Evolutionary conservation across 1,140 invertebrate genomes (phyloP).

Genomic region (Drosophila persimilis): DNA sequence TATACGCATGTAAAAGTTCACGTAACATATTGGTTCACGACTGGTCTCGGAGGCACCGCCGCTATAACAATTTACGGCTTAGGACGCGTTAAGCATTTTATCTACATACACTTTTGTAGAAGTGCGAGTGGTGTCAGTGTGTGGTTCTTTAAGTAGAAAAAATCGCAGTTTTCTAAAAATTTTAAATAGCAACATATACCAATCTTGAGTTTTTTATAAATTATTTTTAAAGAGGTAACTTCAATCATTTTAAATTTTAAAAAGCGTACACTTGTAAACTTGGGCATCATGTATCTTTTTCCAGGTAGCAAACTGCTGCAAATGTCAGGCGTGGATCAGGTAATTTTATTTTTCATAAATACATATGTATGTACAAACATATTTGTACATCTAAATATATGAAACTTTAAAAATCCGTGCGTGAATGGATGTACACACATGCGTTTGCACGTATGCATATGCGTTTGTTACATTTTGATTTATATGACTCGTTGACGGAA

Average conservation of each 20-base stretch:
- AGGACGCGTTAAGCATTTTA: slow-evolving; percentile 38
- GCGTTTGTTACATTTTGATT: slow-evolving; percentile 9
- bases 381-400: slow-evolving; percentile 46
- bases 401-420: slow-evolving; percentile 11
- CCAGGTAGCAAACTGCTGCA: slow-evolving; percentile 72
- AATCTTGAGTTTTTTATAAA: slow-evolving; percentile 73
- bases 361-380: slow-evolving; percentile 31
- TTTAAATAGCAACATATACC: slow-evolving; percentile 62
- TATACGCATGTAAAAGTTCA: too few relatives aligned
- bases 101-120: slow-evolving; percentile 50
- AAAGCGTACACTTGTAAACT: slow-evolving; percentile 6
- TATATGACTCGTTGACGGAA: too few relatives aligned
- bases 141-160: slow-evolving; percentile 74
- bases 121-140: slow-evolving; percentile 45
- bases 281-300: slow-evolving; percentile 35
- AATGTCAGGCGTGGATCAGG: slow-evolving; percentile 81
- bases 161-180: slow-evolving; percentile 53
- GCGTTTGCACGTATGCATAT: not conserved
- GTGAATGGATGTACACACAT: slow-evolving; percentile 15
- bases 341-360: slow-evolving; percentile 75
- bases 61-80: slow-evolving; percentile 41
- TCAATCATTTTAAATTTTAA: not conserved
- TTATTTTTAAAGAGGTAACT: slow-evolving; percentile 59
- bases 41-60: slow-evolving; percentile 25
- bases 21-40: slow-evolving; percentile 21